Evolutionary conservation across 2,888 invertebrate species (phyloP).

Genomic region (Lycocerus yunnanus): DNA sequence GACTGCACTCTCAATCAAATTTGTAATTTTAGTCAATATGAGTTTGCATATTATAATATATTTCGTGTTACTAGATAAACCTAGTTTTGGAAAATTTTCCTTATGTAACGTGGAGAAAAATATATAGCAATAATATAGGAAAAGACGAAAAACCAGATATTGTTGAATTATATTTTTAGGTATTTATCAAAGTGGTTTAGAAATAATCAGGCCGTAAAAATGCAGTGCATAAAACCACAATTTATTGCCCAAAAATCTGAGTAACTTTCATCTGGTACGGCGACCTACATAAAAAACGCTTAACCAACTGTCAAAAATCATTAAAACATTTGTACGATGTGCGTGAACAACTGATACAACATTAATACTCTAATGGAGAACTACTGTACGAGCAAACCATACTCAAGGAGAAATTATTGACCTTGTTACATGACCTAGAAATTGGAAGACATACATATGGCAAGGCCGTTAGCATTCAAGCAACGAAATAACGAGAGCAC

Average conservation of each 20-base stretch:
- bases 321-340: conserved; percentile 37
- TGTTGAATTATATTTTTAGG: conserved; percentile 19
- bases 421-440: conserved; percentile 60
- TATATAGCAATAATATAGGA: conserved; percentile 16
- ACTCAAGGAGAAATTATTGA: conserved; percentile 56
- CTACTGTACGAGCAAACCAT: conserved; percentile 41
- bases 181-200: conserved; percentile 31
- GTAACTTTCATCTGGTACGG: conserved; percentile 44
- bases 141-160: conserved; percentile 21
- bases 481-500: conserved; percentile 40
- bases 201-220: conserved; percentile 46
- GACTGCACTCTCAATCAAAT: too few relatives aligned
- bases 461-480: conserved; percentile 51
- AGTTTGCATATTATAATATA: background rate
- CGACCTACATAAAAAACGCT: conserved; percentile 41
- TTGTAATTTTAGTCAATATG: too few relatives aligned
- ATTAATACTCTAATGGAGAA: conserved; percentile 38
- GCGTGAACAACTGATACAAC: conserved; percentile 28
- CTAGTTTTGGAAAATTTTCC: background rate
- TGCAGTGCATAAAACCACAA: conserved; percentile 37
- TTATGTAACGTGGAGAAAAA: background rate
- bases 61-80: background rate
- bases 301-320: conserved; percentile 39
- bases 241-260: conserved; percentile 40
- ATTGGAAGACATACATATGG: conserved; percentile 55